phyloP scores from a whole-genome alignment of 2,113 vertebrate genomes.

The Pardalotus punctatus region DNA sequence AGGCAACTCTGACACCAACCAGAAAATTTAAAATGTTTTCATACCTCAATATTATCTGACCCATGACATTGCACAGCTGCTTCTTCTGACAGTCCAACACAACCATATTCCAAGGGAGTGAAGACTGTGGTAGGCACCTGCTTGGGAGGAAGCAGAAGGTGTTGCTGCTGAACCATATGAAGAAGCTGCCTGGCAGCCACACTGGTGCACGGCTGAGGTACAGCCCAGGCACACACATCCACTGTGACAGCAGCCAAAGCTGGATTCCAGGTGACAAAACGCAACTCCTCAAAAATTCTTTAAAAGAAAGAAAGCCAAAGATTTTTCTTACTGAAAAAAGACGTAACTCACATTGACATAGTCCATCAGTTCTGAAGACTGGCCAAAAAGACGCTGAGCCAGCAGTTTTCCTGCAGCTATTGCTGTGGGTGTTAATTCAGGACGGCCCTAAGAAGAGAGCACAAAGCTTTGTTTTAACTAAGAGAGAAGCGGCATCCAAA shows the following conservation, averaged over 20 bases:
- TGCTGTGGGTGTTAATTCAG: conserved; percentile 92
- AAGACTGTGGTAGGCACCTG: conserved; percentile 95
- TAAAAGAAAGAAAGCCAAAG: background rate
- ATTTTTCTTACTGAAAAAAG: background rate
- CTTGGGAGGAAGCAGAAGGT: background rate
- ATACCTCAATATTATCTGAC: conserved; percentile 85
- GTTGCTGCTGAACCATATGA: background rate
- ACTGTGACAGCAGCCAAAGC: background rate
- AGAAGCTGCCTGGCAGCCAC: background rate
- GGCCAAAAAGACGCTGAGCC: conserved; percentile 80
- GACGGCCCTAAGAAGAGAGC: conserved; percentile 80
- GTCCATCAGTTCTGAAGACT: conserved; percentile 84
- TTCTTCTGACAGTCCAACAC: conserved; percentile 91
- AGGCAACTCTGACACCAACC: background rate
- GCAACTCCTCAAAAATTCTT: background rate
- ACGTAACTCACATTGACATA: conserved; percentile 85
- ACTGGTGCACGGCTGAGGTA: background rate
- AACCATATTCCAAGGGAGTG: conserved; percentile 92
- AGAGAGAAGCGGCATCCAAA: background rate
- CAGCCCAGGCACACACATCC: background rate
- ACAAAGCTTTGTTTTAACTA: background rate
- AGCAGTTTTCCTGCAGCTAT: conserved; percentile 89
- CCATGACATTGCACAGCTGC: conserved; percentile 77
- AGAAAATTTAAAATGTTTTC: background rate
- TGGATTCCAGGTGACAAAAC: background rate